Base-by-base conservation (phyloP, 2,113 vertebrate genomes). In the Cinclus mexicanus region DNA sequence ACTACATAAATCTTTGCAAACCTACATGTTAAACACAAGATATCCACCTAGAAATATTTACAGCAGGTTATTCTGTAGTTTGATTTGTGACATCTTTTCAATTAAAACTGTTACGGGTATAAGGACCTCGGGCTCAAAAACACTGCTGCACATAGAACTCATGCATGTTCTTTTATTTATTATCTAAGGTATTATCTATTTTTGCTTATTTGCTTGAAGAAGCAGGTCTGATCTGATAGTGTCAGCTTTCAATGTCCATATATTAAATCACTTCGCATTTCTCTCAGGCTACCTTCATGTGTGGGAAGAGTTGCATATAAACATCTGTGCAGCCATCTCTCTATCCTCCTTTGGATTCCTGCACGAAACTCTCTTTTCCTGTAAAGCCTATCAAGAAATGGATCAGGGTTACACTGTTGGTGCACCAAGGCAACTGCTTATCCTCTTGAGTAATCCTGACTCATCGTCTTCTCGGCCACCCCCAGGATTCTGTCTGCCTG, bases 301-400 rank as follows among this genome's bases (percentile, higher is more conserved):
- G 75, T 93, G 86, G 88, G 83, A 93, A 63, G 76, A 92, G 26
- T 29, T 92, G 90, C 83, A 64, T 93, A 81, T 64, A 90, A 96
- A 76, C 84, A 85, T 49, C 70, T 55, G 28, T 0, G 0, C 29
- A 79, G 52, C 81, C 59, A 91, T 76, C 84, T 90, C 8, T 1
- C 67, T 41, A n/a, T 74, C 61, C 55, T 95, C 89, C 90, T 83
- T 77, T 17, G 0, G 60, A 67, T 92, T 90, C 59, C 87, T 93
- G 49, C 0, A 1, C 23, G 21, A 61, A 84, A 49, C 33, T 57
- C 75, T 71, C 39, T 92, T 89, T 89, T 92, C 64, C 72, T 87
- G 86, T 87, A 52, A 92, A 87, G 71, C 80, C 56, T 78, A 56
- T 68, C 31, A 70, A 70, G 91, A 85, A 78, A 60, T 44, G 19